Evolutionary conservation across 2,797 vertebrate species (phyloP), one percentile per base, ranked within the genome.

Genomic region (Martes flavigula): DNA sequence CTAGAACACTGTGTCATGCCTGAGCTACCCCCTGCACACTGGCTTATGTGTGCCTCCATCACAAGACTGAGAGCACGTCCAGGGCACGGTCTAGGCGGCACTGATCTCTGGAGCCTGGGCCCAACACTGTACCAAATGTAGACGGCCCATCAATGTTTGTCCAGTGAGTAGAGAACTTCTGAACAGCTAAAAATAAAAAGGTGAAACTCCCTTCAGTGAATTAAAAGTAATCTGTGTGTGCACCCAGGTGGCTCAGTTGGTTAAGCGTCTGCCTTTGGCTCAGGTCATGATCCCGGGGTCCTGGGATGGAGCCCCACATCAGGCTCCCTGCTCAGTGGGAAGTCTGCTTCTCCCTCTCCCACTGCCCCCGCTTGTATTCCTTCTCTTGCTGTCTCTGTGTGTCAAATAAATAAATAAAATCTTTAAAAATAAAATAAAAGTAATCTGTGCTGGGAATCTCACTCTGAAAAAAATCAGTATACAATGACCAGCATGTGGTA

Each of bases 1-100:
- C 30, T 40, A 21, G 11, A 23, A 56, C 32, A 5, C 9, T 64
- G 23, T 0, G 0, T 25, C 13, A 1, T 10, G 27, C 46, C 11
- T 23, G 3, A 20, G n/a, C 14, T 14, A 23, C 43, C 82, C 13
- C 13, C 5, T 10, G 5, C 66, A 7, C 30, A 18, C 9, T 23
- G 62, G 38, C 43, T 4, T 27, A 1, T 38, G 60, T 20, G 30
- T 79, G 32, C 27, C 54, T 78, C 35, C 15, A 3, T 11, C 46
- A 3, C 21, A 51, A 88, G 51, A n/a, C 21, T 35, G 35, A 46
- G 5, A 68, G 25, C 51, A 30, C 23, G 70, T 32, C 14, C 70
- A 78, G 21, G 40, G 40, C 40, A 78, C 4, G 38, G 10, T 68
- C 48, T 60, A 27, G n/a, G 58, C 21, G 0, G 0, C 30, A 20